A percentile compares a stretch with the other conserved stretches of the same genome.
Conservation (phyloP, 2,888 invertebrate species). For the Campopleginae sp. region DNA sequence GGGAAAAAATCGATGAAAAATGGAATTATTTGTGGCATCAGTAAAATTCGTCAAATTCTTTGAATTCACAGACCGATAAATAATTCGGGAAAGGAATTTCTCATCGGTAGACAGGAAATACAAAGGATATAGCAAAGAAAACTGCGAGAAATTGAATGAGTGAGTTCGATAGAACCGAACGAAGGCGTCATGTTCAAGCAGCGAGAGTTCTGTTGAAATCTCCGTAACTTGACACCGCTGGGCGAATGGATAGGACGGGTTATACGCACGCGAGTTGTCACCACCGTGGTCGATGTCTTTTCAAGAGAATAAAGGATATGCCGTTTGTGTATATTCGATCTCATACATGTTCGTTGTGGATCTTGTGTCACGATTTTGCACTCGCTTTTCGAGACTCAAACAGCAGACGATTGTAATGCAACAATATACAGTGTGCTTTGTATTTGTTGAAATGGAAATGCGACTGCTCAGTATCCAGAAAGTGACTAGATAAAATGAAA, state of each 20-base stretch:
- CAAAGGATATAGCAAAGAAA: constrained; percentile 10
- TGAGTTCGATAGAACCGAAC: constrained; percentile 65
- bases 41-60: neutral
- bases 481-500: neutral
- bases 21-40: neutral
- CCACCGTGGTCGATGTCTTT: constrained; percentile 81
- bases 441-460: neutral
- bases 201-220: constrained; percentile 81
- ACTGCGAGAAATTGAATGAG: constrained; percentile 25
- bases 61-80: neutral
- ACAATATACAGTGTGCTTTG: neutral
- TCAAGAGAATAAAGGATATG: constrained; percentile 66
- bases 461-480: neutral
- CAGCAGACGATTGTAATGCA: neutral
- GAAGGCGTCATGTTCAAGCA: constrained; percentile 72
- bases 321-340: constrained; percentile 48
- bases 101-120: constrained; percentile 5
- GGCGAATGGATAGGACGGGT: constrained; percentile 43
- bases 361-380: constrained; percentile 45
- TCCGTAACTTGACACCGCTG: constrained; percentile 82
- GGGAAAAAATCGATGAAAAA: neutral
- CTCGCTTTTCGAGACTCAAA: constrained; percentile 14
- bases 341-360: constrained; percentile 50
- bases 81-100: neutral
- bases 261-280: constrained; percentile 72